These are phyloP conservation scores for Taeniopygia guttata DNA, from an alignment of 2,797 vertebrate genomes.

Conservation along the genomic window DNA sequence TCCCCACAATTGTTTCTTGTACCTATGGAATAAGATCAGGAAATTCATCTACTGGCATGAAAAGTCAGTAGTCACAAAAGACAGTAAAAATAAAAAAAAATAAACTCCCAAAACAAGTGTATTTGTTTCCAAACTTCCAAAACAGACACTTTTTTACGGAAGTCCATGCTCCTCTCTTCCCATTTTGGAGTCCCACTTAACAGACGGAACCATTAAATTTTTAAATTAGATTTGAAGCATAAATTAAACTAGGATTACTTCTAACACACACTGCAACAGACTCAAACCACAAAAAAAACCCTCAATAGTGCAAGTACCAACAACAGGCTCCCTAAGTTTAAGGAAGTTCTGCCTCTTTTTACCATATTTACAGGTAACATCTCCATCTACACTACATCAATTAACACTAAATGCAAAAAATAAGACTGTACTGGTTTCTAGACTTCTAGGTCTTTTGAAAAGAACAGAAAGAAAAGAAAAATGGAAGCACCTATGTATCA, in stretches of 20 bases:
- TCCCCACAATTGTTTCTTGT: fast-evolving
- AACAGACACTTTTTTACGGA: neutral
- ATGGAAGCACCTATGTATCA: neutral
- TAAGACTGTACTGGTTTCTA: neutral
- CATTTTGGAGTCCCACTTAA: neutral
- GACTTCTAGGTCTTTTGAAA: neutral
- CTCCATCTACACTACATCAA: neutral
- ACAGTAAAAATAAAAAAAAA: neutral
- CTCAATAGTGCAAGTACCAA: neutral
- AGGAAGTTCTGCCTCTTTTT: neutral
- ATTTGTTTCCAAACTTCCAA: neutral
- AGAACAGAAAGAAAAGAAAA: neutral
- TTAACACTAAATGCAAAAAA: neutral
- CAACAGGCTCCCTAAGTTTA: neutral
- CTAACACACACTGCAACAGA: neutral
- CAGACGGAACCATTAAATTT: neutral
- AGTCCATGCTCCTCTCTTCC: neutral
- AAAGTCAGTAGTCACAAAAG: neutral
- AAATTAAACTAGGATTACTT: neutral
- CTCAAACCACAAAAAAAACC: neutral
- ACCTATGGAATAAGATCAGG: neutral
- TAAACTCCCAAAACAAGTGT: neutral
- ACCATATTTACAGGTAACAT: neutral
- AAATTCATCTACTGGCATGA: neutral
- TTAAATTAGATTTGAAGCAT: neutral